Evolutionary conservation across 2,113 vertebrate genomes (phyloP).

Genomic region (Aptenodytes patagonicus): DNA sequence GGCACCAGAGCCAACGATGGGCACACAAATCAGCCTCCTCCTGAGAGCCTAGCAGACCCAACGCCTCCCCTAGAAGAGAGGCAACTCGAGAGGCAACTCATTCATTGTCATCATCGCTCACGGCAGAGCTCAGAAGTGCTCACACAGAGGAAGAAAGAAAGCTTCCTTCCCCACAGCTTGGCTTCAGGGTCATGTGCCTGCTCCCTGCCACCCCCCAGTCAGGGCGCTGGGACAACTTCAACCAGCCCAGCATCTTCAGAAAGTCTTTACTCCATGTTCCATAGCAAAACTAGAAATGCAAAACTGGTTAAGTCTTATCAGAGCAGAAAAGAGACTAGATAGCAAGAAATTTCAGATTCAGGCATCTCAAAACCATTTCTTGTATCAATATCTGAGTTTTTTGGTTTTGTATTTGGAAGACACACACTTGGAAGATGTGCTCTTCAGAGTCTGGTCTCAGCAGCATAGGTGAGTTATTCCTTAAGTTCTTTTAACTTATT

Average conservation of each 20-base stretch:
- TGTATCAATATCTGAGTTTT: background rate
- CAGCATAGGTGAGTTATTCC: background rate
- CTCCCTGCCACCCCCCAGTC: too few relatives aligned
- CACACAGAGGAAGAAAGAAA: background rate
- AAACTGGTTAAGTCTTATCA: background rate
- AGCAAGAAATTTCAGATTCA: background rate
- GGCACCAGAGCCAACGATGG: background rate
- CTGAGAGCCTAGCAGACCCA: background rate
- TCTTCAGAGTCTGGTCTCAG: background rate
- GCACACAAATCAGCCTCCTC: background rate
- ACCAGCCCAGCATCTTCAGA: background rate
- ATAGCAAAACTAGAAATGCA: background rate
- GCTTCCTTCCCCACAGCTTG: background rate
- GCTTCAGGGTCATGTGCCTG: background rate
- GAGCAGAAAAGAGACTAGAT: background rate
- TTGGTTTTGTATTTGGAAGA: background rate
- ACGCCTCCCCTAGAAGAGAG: background rate
- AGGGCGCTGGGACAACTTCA: background rate
- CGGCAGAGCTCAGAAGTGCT: background rate
- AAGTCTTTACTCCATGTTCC: background rate
- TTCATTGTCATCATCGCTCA: background rate
- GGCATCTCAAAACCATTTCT: background rate
- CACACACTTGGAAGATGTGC: background rate
- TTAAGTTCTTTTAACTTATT: background rate
- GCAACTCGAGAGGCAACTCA: background rate